phyloP scores from a whole-genome alignment of 2,888 invertebrate species.

The Onthophagus sagittarius region DNA sequence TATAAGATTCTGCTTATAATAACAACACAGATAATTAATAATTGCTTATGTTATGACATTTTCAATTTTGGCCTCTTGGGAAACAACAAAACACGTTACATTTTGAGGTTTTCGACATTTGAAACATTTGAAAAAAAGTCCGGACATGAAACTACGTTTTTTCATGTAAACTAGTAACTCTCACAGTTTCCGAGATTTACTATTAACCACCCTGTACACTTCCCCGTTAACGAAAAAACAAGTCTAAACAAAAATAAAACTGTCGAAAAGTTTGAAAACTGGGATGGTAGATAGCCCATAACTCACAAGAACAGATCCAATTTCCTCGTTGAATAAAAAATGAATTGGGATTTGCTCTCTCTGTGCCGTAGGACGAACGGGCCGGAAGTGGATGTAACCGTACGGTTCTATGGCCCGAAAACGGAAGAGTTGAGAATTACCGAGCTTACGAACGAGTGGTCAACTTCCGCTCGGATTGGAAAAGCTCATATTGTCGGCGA shows the following conservation, averaged over 20 bases:
- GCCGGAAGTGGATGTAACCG: constrained; percentile 47
- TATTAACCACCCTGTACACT: no score
- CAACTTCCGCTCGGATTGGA: constrained; percentile 57
- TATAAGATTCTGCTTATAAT: no score
- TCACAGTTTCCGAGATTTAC: no score
- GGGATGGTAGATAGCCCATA: constrained; percentile 6
- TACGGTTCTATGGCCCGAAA: constrained; percentile 53
- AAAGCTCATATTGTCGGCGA: constrained; percentile 62
- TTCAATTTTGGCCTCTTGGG: no score
- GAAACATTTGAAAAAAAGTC: no score
- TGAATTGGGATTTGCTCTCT: constrained; percentile 5
- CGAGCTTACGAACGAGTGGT: constrained; percentile 56
- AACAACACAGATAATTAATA: no score
- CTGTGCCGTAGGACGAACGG: constrained; percentile 42
- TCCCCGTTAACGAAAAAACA: constrained; percentile 15
- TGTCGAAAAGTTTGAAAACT: background rate
- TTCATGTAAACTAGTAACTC: no score
- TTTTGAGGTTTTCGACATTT: no score
- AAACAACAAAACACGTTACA: no score
- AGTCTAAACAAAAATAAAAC: background rate
- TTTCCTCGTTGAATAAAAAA: constrained; percentile 24
- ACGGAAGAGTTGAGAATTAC: constrained; percentile 53
- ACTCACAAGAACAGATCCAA: constrained; percentile 19
- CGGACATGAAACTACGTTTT: no score
- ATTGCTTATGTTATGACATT: no score